These are phyloP conservation scores for Strix aluco DNA, from an alignment of 2,113 vertebrate species.

Conservation along the genomic window DNA sequence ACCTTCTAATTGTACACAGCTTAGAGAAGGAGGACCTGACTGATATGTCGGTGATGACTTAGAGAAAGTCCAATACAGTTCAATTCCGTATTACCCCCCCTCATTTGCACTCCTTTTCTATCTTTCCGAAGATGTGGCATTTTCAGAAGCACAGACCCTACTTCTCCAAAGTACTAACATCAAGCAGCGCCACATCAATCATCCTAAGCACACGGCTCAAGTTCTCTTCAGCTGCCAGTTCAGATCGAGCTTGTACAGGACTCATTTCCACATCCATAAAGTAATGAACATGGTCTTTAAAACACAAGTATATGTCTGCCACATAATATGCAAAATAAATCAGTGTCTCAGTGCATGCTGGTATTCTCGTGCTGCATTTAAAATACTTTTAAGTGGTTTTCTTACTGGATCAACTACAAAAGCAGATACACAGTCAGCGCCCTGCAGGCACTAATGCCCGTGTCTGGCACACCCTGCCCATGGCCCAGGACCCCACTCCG, in stretches of 20 bases:
- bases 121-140: background rate
- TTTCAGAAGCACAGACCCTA: background rate
- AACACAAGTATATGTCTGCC: background rate
- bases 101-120: background rate
- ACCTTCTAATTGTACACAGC: background rate
- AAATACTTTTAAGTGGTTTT: background rate
- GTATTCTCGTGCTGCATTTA: background rate
- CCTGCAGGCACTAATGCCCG: background rate
- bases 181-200: background rate
- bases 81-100: background rate
- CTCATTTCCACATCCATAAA: background rate
- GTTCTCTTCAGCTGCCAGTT: background rate
- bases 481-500: background rate
- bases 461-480: accelerated
- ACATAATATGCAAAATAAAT: background rate
- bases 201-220: background rate
- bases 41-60: background rate
- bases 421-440: background rate
- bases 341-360: background rate
- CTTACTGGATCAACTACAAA: background rate
- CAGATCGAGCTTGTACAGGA: background rate
- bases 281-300: background rate
- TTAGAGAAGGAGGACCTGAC: background rate
- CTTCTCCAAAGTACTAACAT: background rate
- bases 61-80: background rate